Evolutionary conservation across 2,888 invertebrate species (phyloP), one percentile per base, ranked within the genome.

Genomic region (Drosophila leonis): DNA sequence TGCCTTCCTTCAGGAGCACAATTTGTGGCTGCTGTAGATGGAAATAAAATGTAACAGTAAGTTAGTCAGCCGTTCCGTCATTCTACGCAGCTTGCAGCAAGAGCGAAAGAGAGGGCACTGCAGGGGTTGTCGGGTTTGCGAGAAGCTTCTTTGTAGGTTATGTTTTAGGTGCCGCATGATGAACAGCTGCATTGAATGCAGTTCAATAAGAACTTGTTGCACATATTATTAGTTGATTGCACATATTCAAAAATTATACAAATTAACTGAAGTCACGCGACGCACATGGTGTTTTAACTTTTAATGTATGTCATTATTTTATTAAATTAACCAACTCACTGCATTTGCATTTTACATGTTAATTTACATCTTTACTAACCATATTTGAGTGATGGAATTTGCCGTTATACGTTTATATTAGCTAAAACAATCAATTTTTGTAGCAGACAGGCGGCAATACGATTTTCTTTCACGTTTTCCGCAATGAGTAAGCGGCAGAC

Each of bases 1-100:
- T 99, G 73, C 99, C 99, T 94, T 99, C 99, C 94, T 98, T 98
- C 91, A 99, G 94, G 72, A 99, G 94, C 90, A 99, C 95, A 88
- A 99, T 99, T 94, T 99, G 99, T 82, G 98, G 98, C 96, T 98
- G 98, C 99, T 97, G 93, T 1, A 68, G 12, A 27, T 31, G 42
- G 12, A 51, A 64, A 48, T 24, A 24, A 62, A 39, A 54, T 35
- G 20, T 29, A 33, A 39, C 49, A 13, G 35, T 0, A 37, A 29
- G 70, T 72, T 75, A 80, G 75, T 80, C 75, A 76, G 55, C 42
- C 27, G 35, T 15, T 46, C 39, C 20, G 27, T 18, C 31, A 64
- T 78, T 82, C 75, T 49, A 75, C 49, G 72, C 65, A 61, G 73
- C 33, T 54, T 33, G 56, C 49, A 27, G 35, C 7, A 27, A 13